These are phyloP conservation scores for Andrena haemorrhoa DNA, from an alignment of 2,888 invertebrate species.

Conservation along the genomic window DNA sequence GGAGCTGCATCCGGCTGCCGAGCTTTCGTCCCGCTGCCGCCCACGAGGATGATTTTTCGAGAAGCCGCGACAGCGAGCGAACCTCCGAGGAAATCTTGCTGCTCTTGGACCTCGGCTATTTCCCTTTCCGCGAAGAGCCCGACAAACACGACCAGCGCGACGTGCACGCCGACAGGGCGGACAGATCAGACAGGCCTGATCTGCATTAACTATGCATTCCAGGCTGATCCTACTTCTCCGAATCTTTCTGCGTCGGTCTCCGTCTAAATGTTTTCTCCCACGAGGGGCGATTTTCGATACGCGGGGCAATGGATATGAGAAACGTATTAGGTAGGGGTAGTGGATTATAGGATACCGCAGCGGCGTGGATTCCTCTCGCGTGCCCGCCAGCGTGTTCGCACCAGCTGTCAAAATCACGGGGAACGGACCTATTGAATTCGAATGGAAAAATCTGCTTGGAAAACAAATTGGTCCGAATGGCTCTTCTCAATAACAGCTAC, in stretches of 20 bases:
- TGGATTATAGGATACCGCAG: neutral
- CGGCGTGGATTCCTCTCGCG: constrained; percentile 48
- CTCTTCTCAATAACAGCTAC: neutral
- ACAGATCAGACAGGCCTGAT: constrained; percentile 61
- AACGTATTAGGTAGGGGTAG: too few species aligned
- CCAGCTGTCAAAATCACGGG: constrained; percentile 32
- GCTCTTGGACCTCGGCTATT: constrained; percentile 66
- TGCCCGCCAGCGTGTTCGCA: constrained; percentile 11
- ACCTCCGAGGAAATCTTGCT: constrained; percentile 79
- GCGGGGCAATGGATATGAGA: constrained; percentile 3
- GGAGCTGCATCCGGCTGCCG: constrained; percentile 28
- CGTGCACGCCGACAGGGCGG: constrained; percentile 44
- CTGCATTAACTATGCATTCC: constrained; percentile 71
- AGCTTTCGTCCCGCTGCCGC: constrained; percentile 40
- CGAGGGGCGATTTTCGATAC: constrained; percentile 34
- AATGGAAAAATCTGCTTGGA: constrained; percentile 49
- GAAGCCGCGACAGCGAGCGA: constrained; percentile 56
- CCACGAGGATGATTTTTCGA: constrained; percentile 57
- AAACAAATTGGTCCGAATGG: constrained; percentile 11
- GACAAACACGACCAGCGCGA: too few species aligned
- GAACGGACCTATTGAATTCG: constrained; percentile 55
- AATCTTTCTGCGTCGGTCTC: constrained; percentile 22
- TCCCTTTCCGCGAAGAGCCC: constrained; percentile 51
- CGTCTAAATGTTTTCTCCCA: constrained; percentile 7
- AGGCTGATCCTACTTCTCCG: constrained; percentile 23